These are phyloP conservation scores for Dromiciops gliroides DNA, from an alignment of 2,113 vertebrate genomes.

Conservation along the genomic window DNA sequence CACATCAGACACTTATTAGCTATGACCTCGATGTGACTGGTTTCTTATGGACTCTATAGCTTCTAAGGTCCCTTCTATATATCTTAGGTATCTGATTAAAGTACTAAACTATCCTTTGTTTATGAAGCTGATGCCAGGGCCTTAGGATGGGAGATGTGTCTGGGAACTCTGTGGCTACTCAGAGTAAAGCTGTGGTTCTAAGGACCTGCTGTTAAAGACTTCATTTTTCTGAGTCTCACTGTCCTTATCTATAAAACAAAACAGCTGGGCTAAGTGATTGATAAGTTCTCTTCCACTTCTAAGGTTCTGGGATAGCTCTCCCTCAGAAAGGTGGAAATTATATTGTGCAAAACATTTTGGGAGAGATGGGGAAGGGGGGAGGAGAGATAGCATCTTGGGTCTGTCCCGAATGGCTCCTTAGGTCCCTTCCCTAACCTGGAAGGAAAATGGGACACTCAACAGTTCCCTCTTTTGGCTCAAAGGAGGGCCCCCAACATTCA, in stretches of 20 bases:
- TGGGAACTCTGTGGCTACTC: no score
- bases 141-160: no score
- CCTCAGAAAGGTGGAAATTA: slow-evolving; percentile 49
- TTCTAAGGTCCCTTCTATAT: not conserved
- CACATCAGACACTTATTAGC: not conserved
- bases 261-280: slow-evolving; percentile 60
- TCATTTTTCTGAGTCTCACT: slow-evolving; percentile 20
- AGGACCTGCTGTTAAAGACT: not conserved
- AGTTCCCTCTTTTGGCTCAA: not conserved
- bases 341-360: not conserved
- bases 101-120: no score
- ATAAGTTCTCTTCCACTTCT: slow-evolving; percentile 38
- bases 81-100: no score
- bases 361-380: no score
- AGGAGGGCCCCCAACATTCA: not conserved
- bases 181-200: not conserved
- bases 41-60: no score
- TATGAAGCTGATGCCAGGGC: no score
- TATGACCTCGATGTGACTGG: not conserved
- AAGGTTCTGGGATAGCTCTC: slow-evolving; percentile 45
- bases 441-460: not conserved
- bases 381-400: not conserved
- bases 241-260: slow-evolving; percentile 57
- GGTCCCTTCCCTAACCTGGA: not conserved
- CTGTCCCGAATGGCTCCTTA: not conserved